phyloP scores from a whole-genome alignment of 2,797 vertebrate genomes.

The Remorina albescens region DNA sequence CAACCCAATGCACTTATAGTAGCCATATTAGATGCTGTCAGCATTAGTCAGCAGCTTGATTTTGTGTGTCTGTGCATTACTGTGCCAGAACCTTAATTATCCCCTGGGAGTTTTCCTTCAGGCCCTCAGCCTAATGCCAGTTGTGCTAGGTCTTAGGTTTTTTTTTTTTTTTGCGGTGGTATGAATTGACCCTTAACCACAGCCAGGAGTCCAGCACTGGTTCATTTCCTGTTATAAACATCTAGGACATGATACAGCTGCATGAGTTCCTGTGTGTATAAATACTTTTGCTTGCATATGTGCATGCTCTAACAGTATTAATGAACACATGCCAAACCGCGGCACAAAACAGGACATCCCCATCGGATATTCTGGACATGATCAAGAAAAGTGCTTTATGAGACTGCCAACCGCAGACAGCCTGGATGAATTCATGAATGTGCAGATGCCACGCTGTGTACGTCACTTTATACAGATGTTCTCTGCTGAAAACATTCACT shows the following conservation, averaged over 20 bases:
- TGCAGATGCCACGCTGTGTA: slow-evolving; percentile 38
- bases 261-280: slow-evolving; percentile 58
- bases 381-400: slow-evolving; percentile 50
- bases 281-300: slow-evolving; percentile 24
- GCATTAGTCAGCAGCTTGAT: slow-evolving; percentile 47
- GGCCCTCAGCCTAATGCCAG: slow-evolving; percentile 72
- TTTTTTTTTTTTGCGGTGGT: slow-evolving; percentile 35
- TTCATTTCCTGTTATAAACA: slow-evolving; percentile 78
- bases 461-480: slow-evolving; percentile 38
- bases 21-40: slow-evolving; percentile 49
- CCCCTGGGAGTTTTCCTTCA: slow-evolving; percentile 67
- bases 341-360: slow-evolving; percentile 50
- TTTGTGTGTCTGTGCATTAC: slow-evolving; percentile 59
- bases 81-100: slow-evolving; percentile 74
- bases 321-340: slow-evolving; percentile 38
- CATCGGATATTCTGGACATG: slow-evolving; percentile 41
- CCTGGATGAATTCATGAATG: slow-evolving; percentile 50
- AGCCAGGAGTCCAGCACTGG: slow-evolving; percentile 52
- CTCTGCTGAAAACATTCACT: slow-evolving; percentile 2
- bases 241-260: slow-evolving; percentile 73
- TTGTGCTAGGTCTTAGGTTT: slow-evolving; percentile 60
- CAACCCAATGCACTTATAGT: background rate
- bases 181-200: slow-evolving; percentile 64
- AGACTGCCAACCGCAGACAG: slow-evolving; percentile 46
- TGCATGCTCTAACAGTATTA: slow-evolving; percentile 35